These are phyloP conservation scores for Oplegnathus fasciatus DNA, from an alignment of 2,113 vertebrate genomes.

Conservation along the genomic window DNA sequence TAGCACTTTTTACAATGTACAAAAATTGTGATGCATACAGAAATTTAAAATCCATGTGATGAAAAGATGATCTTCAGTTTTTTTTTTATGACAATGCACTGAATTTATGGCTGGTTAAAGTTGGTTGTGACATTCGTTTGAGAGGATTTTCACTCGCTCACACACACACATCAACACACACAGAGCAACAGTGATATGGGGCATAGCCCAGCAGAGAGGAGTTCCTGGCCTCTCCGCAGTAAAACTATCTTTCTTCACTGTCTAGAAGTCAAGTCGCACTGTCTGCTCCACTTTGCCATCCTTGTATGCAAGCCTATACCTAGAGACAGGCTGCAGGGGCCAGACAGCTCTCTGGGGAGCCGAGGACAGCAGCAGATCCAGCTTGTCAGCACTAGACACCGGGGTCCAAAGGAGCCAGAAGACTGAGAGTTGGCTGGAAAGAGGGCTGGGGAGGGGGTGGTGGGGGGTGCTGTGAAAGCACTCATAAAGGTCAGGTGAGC, in stretches of 20 bases:
- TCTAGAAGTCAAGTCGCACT: slow-evolving; percentile 23
- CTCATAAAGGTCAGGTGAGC: slow-evolving; percentile 74
- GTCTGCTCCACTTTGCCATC: slow-evolving; percentile 48
- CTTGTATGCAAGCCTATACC: slow-evolving; percentile 35
- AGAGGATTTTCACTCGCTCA: not conserved
- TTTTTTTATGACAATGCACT: not conserved
- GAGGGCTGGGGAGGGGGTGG: not conserved
- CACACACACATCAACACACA: slow-evolving; percentile 12
- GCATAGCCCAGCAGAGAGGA: slow-evolving; percentile 15
- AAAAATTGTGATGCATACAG: not conserved
- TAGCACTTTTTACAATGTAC: not conserved
- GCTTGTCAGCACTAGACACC: slow-evolving; percentile 45
- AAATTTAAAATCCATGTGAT: not conserved
- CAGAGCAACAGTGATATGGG: slow-evolving; percentile 4
- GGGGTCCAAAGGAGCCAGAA: slow-evolving; percentile 27
- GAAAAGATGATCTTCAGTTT: not conserved
- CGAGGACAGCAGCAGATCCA: slow-evolving; percentile 47
- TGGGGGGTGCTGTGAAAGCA: slow-evolving; percentile 30
- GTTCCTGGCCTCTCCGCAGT: slow-evolving; percentile 40
- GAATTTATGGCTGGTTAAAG: not conserved
- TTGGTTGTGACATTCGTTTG: not conserved
- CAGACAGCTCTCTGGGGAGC: slow-evolving; percentile 44
- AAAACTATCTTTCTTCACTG: slow-evolving; percentile 39
- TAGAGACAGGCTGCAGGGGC: slow-evolving; percentile 42
- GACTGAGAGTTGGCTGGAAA: slow-evolving; percentile 31